These are phyloP conservation scores for Tribolium freemani DNA, from an alignment of 2,888 invertebrate species.

Conservation along the genomic window DNA sequence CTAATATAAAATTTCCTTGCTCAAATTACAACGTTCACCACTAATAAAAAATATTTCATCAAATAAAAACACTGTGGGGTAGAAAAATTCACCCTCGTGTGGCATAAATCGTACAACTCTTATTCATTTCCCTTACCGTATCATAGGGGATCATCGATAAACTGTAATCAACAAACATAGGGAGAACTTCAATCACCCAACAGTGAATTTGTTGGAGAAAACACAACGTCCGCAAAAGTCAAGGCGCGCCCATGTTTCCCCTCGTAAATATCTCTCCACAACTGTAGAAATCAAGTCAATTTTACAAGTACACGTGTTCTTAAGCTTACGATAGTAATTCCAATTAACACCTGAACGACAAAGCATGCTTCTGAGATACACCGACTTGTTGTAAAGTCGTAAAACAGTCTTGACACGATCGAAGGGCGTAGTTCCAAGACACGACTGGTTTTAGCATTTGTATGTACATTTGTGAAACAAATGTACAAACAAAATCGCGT, in stretches of 20 bases:
- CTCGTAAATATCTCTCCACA: background rate
- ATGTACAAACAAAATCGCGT: background rate
- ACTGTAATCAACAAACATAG: slow-evolving; percentile 14
- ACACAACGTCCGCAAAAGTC: slow-evolving; percentile 5
- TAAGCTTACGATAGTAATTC: background rate
- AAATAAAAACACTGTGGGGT: background rate
- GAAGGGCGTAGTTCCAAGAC: slow-evolving; percentile 5
- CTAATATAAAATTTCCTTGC: background rate
- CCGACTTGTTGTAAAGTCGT: background rate
- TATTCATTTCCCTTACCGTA: slow-evolving; percentile 15
- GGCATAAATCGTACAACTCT: slow-evolving; percentile 10
- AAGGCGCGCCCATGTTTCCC: slow-evolving; percentile 2
- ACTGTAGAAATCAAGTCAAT: background rate
- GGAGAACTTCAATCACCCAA: slow-evolving; percentile 22
- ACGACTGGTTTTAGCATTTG: slow-evolving; percentile 10
- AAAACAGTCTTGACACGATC: background rate
- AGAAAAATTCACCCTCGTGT: background rate
- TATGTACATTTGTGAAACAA: background rate
- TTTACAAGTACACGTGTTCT: slow-evolving; percentile 33
- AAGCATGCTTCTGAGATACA: slow-evolving; percentile 19
- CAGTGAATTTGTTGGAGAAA: background rate
- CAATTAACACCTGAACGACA: slow-evolving; percentile 34
- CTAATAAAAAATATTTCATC: background rate
- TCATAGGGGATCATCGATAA: slow-evolving; percentile 11
- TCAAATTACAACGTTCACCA: background rate